A percentile compares a stretch with the other conserved stretches of the same genome.
These are phyloP conservation scores for Microcebus tavaratra DNA, from an alignment of 2,113 vertebrate genomes.

Conservation along the genomic window DNA sequence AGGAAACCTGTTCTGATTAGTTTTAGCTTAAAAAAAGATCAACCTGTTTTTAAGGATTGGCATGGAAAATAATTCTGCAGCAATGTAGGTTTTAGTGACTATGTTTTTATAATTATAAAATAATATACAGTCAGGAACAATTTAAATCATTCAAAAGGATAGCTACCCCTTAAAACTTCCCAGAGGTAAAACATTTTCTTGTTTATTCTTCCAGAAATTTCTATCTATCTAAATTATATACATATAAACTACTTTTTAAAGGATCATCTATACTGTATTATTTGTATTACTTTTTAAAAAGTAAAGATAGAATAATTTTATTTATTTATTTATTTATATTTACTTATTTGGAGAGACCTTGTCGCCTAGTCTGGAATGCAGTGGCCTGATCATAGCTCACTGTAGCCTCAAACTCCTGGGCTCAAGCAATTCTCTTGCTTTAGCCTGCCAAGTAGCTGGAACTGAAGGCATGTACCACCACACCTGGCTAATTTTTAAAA, in stretches of 20 bases:
- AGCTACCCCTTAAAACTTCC: background rate
- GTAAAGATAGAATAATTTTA: background rate
- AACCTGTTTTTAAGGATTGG: constrained; percentile 37
- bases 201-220: constrained; percentile 33
- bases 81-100: background rate
- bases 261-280: background rate
- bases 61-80: constrained; percentile 36
- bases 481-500: background rate
- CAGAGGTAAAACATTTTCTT: constrained; percentile 11
- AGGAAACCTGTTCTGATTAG: constrained; percentile 62
- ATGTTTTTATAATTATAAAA: constrained; percentile 49
- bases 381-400: background rate
- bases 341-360: background rate
- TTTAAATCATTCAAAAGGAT: background rate
- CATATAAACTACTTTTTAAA: background rate
- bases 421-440: background rate
- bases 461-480: background rate
- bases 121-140: constrained; percentile 31
- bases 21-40: constrained; percentile 42
- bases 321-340: background rate
- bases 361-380: background rate
- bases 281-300: background rate
- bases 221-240: background rate
- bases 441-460: background rate
- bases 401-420: background rate